Percentiles rank a stretch among this genome's conserved stretches.
Conservation (phyloP, 2,113 vertebrate species). For the Pedetes capensis region DNA sequence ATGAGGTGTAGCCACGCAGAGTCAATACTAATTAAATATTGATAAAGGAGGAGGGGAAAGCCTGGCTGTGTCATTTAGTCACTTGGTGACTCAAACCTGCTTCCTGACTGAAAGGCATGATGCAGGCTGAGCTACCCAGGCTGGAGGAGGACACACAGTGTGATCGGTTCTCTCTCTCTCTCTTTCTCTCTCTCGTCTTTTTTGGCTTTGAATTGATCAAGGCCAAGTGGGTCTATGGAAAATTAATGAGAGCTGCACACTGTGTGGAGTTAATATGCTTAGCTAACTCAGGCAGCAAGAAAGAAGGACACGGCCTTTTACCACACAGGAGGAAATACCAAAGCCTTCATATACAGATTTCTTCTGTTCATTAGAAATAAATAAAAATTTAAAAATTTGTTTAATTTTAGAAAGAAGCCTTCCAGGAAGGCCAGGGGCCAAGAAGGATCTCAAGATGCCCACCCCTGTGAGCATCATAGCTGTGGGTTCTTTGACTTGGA, state of each 20-base stretch:
- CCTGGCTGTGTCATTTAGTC: not conserved
- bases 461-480: rapidly evolving
- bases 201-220: conserved; percentile 33
- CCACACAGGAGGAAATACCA: not conserved
- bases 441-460: rapidly evolving
- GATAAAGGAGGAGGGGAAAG: not conserved
- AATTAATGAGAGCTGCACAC: conserved; percentile 15
- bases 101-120: not conserved
- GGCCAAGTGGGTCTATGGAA: conserved; percentile 29
- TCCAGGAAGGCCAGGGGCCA: not conserved
- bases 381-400: not conserved
- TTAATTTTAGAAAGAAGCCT: not conserved
- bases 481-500: not conserved
- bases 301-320: not conserved
- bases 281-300: conserved; percentile 37
- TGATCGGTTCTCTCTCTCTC: not conserved
- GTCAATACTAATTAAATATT: conserved; percentile 49
- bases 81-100: not conserved
- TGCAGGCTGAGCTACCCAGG: not conserved
- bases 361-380: conserved; percentile 26
- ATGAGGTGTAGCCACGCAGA: not conserved
- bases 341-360: not conserved
- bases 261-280: not conserved
- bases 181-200: not conserved
- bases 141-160: not conserved